Conservation (phyloP, 1,140 invertebrate genomes). For the Papilio glaucus region DNA sequence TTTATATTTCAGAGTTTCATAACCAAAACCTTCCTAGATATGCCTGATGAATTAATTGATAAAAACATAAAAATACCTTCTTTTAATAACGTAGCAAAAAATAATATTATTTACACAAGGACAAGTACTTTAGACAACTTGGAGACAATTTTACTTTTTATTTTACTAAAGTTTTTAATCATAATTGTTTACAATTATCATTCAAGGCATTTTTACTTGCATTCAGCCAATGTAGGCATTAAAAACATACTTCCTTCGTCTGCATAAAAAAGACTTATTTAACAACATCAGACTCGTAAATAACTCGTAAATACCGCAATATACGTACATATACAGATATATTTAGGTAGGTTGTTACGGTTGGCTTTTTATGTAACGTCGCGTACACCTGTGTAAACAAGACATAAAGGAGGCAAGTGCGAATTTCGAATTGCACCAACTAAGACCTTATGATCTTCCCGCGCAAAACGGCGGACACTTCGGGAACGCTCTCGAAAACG, state of each 20-base stretch:
- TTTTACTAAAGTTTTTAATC: background rate
- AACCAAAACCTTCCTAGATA: background rate
- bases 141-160: background rate
- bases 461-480: too few relatives aligned
- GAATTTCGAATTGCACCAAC: too few relatives aligned
- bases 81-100: background rate
- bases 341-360: too few relatives aligned
- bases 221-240: background rate
- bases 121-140: background rate
- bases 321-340: background rate
- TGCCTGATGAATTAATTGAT: background rate
- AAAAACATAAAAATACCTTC: background rate
- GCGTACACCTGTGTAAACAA: too few relatives aligned
- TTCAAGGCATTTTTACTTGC: background rate
- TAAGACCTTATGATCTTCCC: too few relatives aligned
- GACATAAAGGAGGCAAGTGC: too few relatives aligned
- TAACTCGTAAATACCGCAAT: background rate
- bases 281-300: too few relatives aligned
- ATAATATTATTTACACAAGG: background rate
- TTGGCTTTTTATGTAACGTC: too few relatives aligned
- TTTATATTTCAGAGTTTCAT: background rate
- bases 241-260: background rate
- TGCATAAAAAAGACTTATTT: background rate
- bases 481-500: too few relatives aligned
- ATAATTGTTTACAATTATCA: background rate